Conservation (phyloP, 2,797 vertebrate genomes). For the Phataginus tricuspis region DNA sequence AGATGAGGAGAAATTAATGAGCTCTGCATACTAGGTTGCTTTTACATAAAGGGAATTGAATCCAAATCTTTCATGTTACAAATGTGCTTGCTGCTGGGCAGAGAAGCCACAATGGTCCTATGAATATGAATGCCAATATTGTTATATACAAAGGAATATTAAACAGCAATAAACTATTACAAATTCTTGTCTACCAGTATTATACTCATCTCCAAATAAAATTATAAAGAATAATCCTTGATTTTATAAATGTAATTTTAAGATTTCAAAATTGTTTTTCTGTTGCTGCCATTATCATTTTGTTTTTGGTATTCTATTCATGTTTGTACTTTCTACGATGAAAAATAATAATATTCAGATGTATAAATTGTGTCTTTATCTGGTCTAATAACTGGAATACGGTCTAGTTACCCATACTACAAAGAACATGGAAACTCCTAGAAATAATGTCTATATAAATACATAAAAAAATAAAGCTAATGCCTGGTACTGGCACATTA, state of each 20-base stretch:
- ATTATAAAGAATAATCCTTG: not conserved
- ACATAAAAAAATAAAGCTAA: not conserved
- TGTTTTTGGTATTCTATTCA: not conserved
- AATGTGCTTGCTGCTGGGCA: conserved; percentile 32
- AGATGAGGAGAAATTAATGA: conserved; percentile 58
- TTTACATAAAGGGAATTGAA: conserved; percentile 49
- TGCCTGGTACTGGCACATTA: not conserved
- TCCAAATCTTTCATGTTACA: not conserved
- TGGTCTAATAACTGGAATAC: not conserved
- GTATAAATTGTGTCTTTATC: not conserved
- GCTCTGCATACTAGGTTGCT: not conserved
- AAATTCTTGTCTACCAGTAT: not conserved
- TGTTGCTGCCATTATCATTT: not conserved
- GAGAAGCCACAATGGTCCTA: not conserved
- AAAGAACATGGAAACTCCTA: conserved; percentile 6
- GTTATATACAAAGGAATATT: not conserved
- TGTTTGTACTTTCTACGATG: not conserved
- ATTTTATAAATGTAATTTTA: conserved; percentile 3
- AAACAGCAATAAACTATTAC: not conserved
- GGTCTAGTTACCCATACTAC: not conserved
- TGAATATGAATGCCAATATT: not conserved
- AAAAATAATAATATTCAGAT: not conserved
- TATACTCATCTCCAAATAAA: not conserved
- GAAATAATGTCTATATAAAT: not conserved
- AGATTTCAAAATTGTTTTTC: not conserved